Conservation (phyloP, 1,140 invertebrate species). For the Pomacea maculata region DNA sequence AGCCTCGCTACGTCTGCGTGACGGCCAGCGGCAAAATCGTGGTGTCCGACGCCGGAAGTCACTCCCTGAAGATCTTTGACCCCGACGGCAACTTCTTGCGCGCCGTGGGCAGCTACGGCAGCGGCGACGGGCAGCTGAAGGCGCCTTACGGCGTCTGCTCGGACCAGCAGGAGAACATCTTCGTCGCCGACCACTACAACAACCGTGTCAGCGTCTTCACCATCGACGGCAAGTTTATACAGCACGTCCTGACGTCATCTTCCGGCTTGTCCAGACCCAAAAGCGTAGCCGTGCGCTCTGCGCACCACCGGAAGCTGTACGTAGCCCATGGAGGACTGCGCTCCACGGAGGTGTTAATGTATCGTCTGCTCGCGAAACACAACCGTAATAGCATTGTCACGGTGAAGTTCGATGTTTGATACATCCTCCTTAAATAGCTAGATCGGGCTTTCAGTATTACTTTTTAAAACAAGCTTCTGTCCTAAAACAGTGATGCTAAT, state of each 20-base stretch:
- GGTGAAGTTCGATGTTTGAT: too few relatives aligned
- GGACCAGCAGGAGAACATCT: conserved; percentile 80
- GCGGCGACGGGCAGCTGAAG: conserved; percentile 79
- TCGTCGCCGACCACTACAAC: conserved; percentile 90
- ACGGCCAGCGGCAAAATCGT: conserved; percentile 38
- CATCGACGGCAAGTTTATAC: conserved; percentile 34
- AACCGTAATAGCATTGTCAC: too few relatives aligned
- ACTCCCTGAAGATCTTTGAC: conserved; percentile 51
- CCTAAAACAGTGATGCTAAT: too few relatives aligned
- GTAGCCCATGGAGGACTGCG: conserved; percentile 35
- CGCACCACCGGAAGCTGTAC: conserved; percentile 29
- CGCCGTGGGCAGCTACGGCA: conserved; percentile 78
- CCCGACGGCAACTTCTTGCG: conserved; percentile 46
- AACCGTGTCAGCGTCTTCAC: conserved; percentile 71
- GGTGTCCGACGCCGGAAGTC: conserved; percentile 54
- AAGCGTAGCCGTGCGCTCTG: conserved; percentile 26
- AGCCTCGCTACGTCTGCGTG: conserved; percentile 41
- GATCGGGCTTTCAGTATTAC: too few relatives aligned
- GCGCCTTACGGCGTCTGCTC: conserved; percentile 91
- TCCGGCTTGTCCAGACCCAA: conserved; percentile 36
- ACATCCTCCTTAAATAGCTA: too few relatives aligned
- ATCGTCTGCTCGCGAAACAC: neutral
- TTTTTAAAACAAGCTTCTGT: too few relatives aligned
- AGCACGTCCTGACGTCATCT: conserved; percentile 37
- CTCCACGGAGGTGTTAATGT: conserved; percentile 30